Base-by-base conservation (phyloP, 2,888 invertebrate species). In the Mellilla xanthometata region DNA sequence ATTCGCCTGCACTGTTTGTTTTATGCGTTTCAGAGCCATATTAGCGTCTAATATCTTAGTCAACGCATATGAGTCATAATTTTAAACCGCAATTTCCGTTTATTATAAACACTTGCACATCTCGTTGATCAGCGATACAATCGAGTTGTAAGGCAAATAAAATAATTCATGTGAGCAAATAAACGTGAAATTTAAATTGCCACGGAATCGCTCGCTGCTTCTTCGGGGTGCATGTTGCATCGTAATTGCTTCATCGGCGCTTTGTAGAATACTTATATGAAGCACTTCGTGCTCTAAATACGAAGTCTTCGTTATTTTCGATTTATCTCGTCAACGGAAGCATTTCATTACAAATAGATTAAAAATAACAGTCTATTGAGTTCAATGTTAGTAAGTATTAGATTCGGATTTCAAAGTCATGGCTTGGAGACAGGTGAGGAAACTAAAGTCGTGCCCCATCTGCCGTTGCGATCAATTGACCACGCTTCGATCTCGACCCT, bases 231-330 rank as follows among this genome's bases (percentile, higher is more conserved):
- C 62, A 60, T 61, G 70, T 68, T 65, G 68, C 64, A 60, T 73
- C 73, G 69, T 76, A 72, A 80, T 77, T 77, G 68, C 71, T 81
- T 80, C 74, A 76, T 79, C 76, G 70, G 60, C 62, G 62, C 64
- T 69, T 71, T 73, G 64, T 56, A 56, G 60, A 66, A 64, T 54
- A 54, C 53, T 54, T 52, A 54, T 52, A 54, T 56, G 62, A 61
- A 39, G 53, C 55, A 56, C 60, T 60, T 55, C 60, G 58, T 53
- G 55, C 39, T 64, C 57, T 52, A 49, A 57, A 60, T 66, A 55
- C 54, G 22, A 40, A 29, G 24, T 47, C 38, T 49, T 44, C 39
- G 40, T 27, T 39, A 9, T 10, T 30, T 41, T 13, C 11, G 12
- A 36, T 36, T 32, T 22, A 27, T 29, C n/a, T 7, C 12, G 35